Evolutionary conservation across 1,140 invertebrate genomes (phyloP).

Genomic region (Stenopsyche tienmushanensis): DNA sequence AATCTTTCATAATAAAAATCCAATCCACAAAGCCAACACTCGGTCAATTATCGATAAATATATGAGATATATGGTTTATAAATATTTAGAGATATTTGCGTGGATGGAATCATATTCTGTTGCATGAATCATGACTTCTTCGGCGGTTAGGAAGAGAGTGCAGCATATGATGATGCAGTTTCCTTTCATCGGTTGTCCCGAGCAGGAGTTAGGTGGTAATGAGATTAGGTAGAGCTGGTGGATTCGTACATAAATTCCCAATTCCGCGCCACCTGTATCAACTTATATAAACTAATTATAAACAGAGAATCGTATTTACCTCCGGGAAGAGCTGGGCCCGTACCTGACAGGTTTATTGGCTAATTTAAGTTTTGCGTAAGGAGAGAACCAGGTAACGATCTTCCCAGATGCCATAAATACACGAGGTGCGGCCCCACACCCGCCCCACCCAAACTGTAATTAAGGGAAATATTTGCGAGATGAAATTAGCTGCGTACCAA

Average conservation of each 20-base stretch:
- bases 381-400: conserved; percentile 41
- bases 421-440: background rate
- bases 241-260: background rate
- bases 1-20: too few species aligned
- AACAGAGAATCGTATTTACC: conserved; percentile 42
- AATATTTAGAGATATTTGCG: too few species aligned
- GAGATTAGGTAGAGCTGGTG: background rate
- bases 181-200: background rate
- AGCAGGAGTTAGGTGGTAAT: background rate
- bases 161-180: background rate
- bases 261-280: conserved; percentile 26
- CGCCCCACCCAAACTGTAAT: conserved; percentile 32
- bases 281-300: conserved; percentile 42
- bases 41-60: too few species aligned
- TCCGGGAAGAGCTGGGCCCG: conserved; percentile 47
- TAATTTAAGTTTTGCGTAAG: conserved; percentile 57
- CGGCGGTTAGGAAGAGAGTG: too few species aligned
- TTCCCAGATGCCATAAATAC: conserved; percentile 41
- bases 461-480: conserved; percentile 40
- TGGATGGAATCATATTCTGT: too few species aligned
- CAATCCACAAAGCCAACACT: too few species aligned
- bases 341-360: conserved; percentile 56
- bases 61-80: too few species aligned
- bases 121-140: too few species aligned
- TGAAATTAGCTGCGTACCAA: conserved; percentile 26